Percentiles rank a stretch among this genome's conserved stretches.
These are phyloP conservation scores for Scaptomyza tumidula DNA, from an alignment of 2,888 invertebrate genomes.

Conservation along the genomic window DNA sequence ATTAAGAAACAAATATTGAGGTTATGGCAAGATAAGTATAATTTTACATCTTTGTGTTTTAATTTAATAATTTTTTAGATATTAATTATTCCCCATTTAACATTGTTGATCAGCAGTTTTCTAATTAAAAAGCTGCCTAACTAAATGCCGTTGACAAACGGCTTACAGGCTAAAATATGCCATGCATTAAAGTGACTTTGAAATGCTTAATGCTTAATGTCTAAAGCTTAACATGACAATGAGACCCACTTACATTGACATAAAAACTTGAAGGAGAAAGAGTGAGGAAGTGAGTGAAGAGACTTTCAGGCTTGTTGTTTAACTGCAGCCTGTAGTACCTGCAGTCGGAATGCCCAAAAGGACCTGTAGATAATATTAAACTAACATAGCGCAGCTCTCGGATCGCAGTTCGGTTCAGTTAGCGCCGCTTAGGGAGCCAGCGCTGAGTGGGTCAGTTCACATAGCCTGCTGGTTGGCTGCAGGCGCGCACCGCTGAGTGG, in stretches of 20 bases:
- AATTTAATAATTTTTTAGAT: no score
- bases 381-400: constrained; percentile 45
- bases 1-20: background rate
- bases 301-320: background rate
- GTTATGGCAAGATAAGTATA: background rate
- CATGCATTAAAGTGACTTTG: background rate
- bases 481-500: constrained; percentile 40
- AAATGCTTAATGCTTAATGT: background rate
- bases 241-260: constrained; percentile 1
- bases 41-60: background rate
- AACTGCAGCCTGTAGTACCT: constrained; percentile 18
- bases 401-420: constrained; percentile 36
- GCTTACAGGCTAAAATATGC: background rate
- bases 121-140: background rate
- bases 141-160: constrained; percentile 2
- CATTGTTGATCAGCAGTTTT: background rate
- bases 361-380: constrained; percentile 69
- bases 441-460: constrained; percentile 11
- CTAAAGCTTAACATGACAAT: constrained; percentile 5
- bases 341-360: constrained; percentile 58
- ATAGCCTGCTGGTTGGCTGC: constrained; percentile 6
- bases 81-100: no score
- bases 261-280: background rate
- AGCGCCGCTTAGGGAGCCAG: constrained; percentile 15
- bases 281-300: background rate